Evolutionary conservation across 1,140 invertebrate species (phyloP), one percentile per base, ranked within the genome.

Genomic region (Neocloeon triangulifer): DNA sequence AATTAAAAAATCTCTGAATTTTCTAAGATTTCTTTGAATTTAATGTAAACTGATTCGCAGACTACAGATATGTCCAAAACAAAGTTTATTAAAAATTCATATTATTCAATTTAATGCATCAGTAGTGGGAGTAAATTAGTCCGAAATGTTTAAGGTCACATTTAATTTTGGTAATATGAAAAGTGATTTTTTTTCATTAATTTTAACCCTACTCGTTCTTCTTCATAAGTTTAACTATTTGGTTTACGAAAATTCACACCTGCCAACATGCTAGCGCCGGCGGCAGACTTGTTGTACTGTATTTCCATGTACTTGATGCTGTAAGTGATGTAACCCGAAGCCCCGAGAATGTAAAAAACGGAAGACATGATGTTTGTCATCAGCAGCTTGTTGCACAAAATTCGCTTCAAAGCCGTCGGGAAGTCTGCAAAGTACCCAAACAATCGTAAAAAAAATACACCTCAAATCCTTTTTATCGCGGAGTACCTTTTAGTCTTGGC

Each of bases 221-320:
- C n/a, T n/a, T n/a, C n/a, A n/a, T n/a, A n/a, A n/a, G n/a, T n/a
- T n/a, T n/a, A n/a, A n/a, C n/a, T n/a, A n/a, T n/a, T n/a, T n/a
- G n/a, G n/a, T n/a, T n/a, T n/a, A n/a, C n/a, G 8, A 8, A 12
- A 23, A 23, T 5, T 19, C 30, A 41, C 49, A 56, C 71, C 71
- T 40, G 66, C 59, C 36, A 72, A 51, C 16, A 69, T 50, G 6
- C 62, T 70, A 10, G 70, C 69, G 26, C 51, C 52, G 8, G 66
- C 62, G 6, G 72, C 56, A 0, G 64, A 61, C 32, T 61, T 62
- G 39, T 63, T 53, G 37, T 69, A 78, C 40, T 73, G 66, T 4
- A 70, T 59, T 49, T 76, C 72, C 39, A 76, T 58, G 41, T 75
- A 76, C 41, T 73, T 74, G 5, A 68, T 64, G 39, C 73, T 50